These are phyloP conservation scores for Corythornis vintsioides DNA, from an alignment of 2,113 vertebrate genomes.

Conservation along the genomic window DNA sequence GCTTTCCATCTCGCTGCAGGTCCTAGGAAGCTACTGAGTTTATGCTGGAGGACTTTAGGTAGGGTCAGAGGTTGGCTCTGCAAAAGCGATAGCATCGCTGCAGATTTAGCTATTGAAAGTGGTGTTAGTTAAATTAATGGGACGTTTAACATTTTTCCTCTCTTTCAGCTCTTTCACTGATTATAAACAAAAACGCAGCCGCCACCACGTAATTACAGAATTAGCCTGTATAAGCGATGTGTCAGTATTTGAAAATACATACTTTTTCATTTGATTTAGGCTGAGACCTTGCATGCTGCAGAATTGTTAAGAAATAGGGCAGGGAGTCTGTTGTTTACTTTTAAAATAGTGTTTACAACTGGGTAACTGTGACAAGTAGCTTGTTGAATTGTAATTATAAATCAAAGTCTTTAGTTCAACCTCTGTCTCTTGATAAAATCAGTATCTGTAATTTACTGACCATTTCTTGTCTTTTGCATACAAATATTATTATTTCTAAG, in stretches of 20 bases:
- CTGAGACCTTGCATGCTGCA: not conserved
- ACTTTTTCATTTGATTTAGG: not conserved
- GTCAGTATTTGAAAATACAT: not conserved
- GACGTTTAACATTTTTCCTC: not conserved
- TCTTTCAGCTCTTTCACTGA: not conserved
- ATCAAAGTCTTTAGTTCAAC: slow-evolving; percentile 38
- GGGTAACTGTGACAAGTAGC: slow-evolving; percentile 47
- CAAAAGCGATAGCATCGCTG: not conserved
- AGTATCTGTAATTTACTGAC: slow-evolving; percentile 43
- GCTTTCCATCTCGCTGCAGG: not conserved
- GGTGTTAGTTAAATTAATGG: not conserved
- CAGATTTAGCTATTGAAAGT: not conserved
- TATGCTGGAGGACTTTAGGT: not conserved
- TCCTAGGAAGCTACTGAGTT: not conserved
- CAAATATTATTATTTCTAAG: slow-evolving; percentile 50
- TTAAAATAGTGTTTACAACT: not conserved
- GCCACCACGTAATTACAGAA: not conserved
- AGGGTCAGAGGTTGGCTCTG: not conserved
- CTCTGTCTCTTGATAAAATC: slow-evolving; percentile 57
- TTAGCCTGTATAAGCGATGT: not conserved
- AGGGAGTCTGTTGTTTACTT: not conserved
- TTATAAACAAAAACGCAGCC: not conserved
- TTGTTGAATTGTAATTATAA: slow-evolving; percentile 58
- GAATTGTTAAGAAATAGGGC: not conserved
- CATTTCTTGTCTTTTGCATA: slow-evolving; percentile 45